Percentiles rank a stretch among this genome's conserved stretches.
phyloP scores from a whole-genome alignment of 2,888 invertebrate genomes.

The Allygus modestus region DNA sequence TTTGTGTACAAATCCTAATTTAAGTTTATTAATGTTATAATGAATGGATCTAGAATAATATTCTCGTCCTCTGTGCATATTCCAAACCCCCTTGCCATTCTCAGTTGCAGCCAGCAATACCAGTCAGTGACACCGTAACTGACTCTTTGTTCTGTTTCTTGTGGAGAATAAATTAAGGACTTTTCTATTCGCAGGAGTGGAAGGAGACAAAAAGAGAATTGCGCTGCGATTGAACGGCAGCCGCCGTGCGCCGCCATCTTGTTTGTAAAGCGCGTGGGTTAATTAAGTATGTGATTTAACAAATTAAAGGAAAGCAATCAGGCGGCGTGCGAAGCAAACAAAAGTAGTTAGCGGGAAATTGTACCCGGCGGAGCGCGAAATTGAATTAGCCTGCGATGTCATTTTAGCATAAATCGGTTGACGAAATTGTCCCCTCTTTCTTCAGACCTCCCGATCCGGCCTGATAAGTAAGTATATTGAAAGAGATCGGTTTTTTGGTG shows the following conservation, averaged over 20 bases:
- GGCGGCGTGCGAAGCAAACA: constrained; percentile 19
- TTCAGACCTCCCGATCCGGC: constrained; percentile 40
- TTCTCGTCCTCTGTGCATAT: too few species aligned
- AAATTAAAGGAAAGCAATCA: constrained; percentile 54
- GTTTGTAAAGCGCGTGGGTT: constrained; percentile 49
- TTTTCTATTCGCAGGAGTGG: constrained; percentile 16
- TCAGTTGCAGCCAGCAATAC: neutral
- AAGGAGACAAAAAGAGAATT: constrained; percentile 29
- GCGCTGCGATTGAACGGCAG: neutral
- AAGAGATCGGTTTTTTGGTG: constrained; percentile 35
- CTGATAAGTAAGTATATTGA: constrained; percentile 59
- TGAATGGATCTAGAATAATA: too few species aligned
- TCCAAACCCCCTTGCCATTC: too few species aligned
- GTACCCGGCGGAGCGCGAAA: constrained; percentile 39
- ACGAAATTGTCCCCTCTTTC: constrained; percentile 49
- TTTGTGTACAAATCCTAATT: too few species aligned
- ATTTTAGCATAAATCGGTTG: constrained; percentile 53
- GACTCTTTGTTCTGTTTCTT: constrained; percentile 15
- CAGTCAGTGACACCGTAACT: neutral
- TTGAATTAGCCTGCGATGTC: constrained; percentile 53
- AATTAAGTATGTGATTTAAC: constrained; percentile 59
- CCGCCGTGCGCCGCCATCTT: constrained; percentile 44
- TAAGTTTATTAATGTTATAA: too few species aligned
- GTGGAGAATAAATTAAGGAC: constrained; percentile 6
- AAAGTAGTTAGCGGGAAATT: constrained; percentile 47